Percentiles rank a stretch among this genome's conserved stretches.
phyloP scores from a whole-genome alignment of 2,113 vertebrate species.

The Pelmatolapia mariae region DNA sequence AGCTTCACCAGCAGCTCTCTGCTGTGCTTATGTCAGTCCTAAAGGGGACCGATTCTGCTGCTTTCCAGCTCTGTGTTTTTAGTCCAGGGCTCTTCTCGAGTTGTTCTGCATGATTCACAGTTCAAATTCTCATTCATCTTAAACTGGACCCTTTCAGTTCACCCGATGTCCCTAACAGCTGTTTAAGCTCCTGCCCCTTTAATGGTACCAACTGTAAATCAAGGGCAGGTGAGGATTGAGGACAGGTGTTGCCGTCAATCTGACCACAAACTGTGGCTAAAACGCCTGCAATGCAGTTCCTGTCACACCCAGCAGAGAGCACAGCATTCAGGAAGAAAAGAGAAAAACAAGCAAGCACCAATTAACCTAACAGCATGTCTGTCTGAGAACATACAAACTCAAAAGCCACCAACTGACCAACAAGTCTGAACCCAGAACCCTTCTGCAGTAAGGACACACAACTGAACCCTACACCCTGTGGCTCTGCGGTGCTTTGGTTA shows the following conservation, averaged over 20 bases:
- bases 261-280: background rate
- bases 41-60: background rate
- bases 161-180: fast-evolving
- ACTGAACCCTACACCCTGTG: background rate
- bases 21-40: background rate
- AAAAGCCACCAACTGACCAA: background rate
- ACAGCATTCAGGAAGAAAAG: background rate
- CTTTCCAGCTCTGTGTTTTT: background rate
- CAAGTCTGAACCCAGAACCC: background rate
- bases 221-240: background rate
- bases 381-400: background rate
- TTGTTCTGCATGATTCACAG: background rate
- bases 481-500: background rate
- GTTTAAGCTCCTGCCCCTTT: background rate
- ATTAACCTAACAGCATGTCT: background rate
- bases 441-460: background rate
- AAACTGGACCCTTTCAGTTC: background rate
- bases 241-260: background rate
- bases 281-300: background rate
- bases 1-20: background rate
- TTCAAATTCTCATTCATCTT: background rate
- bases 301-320: background rate
- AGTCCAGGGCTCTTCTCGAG: background rate
- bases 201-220: background rate
- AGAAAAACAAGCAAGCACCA: background rate